Evolutionary conservation across 2,888 invertebrate species (phyloP), one percentile per base, ranked within the genome.

Genomic region (Scaeva pyrastri): DNA sequence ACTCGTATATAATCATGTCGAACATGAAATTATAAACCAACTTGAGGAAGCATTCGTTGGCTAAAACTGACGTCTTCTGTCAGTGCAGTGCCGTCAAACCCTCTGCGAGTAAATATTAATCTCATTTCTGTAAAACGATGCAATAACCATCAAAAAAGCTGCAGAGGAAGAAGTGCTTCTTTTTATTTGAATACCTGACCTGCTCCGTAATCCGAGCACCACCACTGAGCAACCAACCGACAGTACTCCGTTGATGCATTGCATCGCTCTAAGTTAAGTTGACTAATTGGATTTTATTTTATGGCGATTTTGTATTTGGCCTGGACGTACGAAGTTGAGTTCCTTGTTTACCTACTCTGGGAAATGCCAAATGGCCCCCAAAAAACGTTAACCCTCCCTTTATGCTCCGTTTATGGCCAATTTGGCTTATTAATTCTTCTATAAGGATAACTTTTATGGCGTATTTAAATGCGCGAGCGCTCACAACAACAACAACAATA

Each of bases 221-320:
- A 8, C 31, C 31, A 31, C 5, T 5, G 31, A 1, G 3, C 2
- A n/a, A n/a, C n/a, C n/a, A n/a, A 7, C 31, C 31, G 31, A 1
- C 2, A 5, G 31, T 31, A 7, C 31, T 31, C 8, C 31, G 31
- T 31, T 31, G 31, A 31, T 31, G 31, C 31, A 31, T 31, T 81
- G 87, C 86, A 81, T 83, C 83, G 85, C 75, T 85, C 52, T 83
- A 64, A 83, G 76, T 88, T 83, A 64, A 83, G 76, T 88, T 88
- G 88, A 88, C 88, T 88, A 88, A 88, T 88, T 88, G 88, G 88
- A 88, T 88, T 88, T 88, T 82, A 88, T 88, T 88, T 88, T 88
- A 88, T 88, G 79, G 86, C 75, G 48, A 73, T 76, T 85, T 88
- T 85, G 85, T 88, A 88, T 78, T 80, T 77, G 60, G 73, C 14